phyloP scores from a whole-genome alignment of 2,113 vertebrate genomes.

The Xenopus borealis region DNA sequence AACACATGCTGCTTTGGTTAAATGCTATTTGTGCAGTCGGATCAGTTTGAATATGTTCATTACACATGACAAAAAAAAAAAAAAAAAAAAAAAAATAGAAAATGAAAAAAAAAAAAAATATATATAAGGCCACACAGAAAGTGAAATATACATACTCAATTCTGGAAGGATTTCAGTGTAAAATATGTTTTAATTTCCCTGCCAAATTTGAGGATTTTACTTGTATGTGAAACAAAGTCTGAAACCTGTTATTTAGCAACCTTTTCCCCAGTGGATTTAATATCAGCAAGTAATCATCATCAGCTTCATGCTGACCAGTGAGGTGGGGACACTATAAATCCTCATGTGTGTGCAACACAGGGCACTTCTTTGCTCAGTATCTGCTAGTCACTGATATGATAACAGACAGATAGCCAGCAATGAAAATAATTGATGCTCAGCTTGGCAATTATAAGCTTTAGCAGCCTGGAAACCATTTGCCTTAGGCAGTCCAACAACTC shows the following conservation, averaged over 20 bases:
- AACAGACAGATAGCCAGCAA: not conserved
- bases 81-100: too few relatives aligned
- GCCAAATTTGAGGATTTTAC: not conserved
- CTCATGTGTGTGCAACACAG: not conserved
- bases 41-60: too few relatives aligned
- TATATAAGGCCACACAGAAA: too few relatives aligned
- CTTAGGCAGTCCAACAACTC: not conserved
- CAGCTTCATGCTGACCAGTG: not conserved
- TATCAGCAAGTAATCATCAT: conserved; percentile 15
- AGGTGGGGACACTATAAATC: not conserved
- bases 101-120: too few relatives aligned
- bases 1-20: too few relatives aligned
- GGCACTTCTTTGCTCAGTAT: not conserved
- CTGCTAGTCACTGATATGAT: conserved; percentile 11
- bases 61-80: too few relatives aligned
- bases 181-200: not conserved
- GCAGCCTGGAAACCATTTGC: not conserved
- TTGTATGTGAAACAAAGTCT: not conserved
- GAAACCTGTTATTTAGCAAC: not conserved
- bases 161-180: too few relatives aligned
- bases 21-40: too few relatives aligned
- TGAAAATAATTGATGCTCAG: not conserved
- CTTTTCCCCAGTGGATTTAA: not conserved
- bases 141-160: too few relatives aligned
- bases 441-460: conserved; percentile 5